Evolutionary conservation across 2,888 invertebrate species (phyloP).

Genomic region (Drosophila yooni): DNA sequence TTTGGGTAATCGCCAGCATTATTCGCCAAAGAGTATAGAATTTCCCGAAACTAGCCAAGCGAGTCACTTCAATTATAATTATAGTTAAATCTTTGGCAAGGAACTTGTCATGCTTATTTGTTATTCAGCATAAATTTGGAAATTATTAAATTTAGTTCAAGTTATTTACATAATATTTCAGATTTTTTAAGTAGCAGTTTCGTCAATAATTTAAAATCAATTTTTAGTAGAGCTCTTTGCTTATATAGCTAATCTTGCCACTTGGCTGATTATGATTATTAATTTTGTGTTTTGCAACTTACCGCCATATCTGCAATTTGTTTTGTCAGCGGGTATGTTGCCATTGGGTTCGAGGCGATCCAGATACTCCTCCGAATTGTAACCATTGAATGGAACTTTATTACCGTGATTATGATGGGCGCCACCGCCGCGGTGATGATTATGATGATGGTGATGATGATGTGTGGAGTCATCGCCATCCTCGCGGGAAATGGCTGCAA

Average conservation of each 20-base stretch:
- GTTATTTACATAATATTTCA: rapidly evolving
- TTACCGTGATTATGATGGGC: conserved; percentile 86
- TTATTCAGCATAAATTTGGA: neutral
- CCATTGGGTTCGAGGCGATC: conserved; percentile 97
- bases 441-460: conserved; percentile 87
- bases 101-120: no score
- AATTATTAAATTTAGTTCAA: neutral
- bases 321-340: conserved; percentile 95
- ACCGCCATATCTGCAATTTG: conserved; percentile 89
- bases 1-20: conserved; percentile 6
- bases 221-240: neutral
- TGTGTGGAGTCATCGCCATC: conserved; percentile 89
- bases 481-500: conserved; percentile 95
- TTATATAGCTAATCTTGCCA: neutral
- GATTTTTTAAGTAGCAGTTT: neutral
- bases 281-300: conserved; percentile 52
- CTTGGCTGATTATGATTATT: neutral
- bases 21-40: neutral
- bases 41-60: neutral
- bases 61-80: neutral
- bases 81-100: neutral
- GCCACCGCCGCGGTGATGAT: conserved; percentile 86
- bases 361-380: conserved; percentile 95
- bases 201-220: neutral
- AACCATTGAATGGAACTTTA: conserved; percentile 96